These are phyloP conservation scores for Chalcis sispes DNA, from an alignment of 2,888 invertebrate genomes.

Conservation along the genomic window DNA sequence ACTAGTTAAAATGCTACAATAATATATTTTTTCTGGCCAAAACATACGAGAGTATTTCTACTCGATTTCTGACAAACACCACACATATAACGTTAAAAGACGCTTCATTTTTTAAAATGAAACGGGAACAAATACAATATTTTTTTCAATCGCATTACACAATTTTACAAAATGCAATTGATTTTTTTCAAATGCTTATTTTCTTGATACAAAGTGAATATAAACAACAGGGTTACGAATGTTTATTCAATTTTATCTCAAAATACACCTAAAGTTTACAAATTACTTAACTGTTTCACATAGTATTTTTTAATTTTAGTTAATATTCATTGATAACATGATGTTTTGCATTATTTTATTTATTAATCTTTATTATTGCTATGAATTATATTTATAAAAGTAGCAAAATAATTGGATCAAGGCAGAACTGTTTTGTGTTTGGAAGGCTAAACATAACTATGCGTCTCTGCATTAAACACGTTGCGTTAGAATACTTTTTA, in stretches of 20 bases:
- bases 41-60: slow-evolving; percentile 35
- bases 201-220: slow-evolving; percentile 44
- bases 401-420: slow-evolving; percentile 75
- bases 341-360: slow-evolving; percentile 57
- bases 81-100: slow-evolving; percentile 44
- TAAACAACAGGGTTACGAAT: slow-evolving; percentile 35
- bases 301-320: slow-evolving; percentile 30
- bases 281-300: slow-evolving; percentile 35
- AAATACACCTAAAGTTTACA: slow-evolving; percentile 32
- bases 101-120: slow-evolving; percentile 23
- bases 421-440: slow-evolving; percentile 67
- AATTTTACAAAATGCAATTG: slow-evolving; percentile 49
- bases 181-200: slow-evolving; percentile 37
- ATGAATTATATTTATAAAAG: slow-evolving; percentile 70
- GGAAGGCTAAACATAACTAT: slow-evolving; percentile 51
- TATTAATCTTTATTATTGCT: slow-evolving; percentile 50
- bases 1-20: slow-evolving; percentile 49
- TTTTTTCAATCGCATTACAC: slow-evolving; percentile 45
- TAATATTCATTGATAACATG: slow-evolving; percentile 37
- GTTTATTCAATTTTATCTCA: slow-evolving; percentile 26
- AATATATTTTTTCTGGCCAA: slow-evolving; percentile 46
- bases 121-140: slow-evolving; percentile 37
- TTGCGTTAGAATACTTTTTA: slow-evolving; percentile 36
- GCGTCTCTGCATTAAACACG: slow-evolving; percentile 43
- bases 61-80: slow-evolving; percentile 35